Evolutionary conservation across 2,888 invertebrate genomes (phyloP).

Genomic region (Zaprionus lineosus): DNA sequence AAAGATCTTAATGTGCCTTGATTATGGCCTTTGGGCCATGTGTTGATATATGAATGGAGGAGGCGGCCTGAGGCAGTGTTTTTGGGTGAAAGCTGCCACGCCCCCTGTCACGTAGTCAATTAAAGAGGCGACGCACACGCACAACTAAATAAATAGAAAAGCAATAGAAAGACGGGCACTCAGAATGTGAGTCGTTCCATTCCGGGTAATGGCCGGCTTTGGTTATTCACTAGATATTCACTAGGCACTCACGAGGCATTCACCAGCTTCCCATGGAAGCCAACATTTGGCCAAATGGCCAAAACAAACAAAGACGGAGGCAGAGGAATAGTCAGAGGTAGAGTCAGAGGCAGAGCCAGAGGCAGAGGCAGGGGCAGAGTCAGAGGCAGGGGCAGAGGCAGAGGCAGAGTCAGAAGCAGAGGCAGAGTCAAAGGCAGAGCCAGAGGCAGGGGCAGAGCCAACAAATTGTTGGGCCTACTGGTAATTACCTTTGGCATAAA

Average conservation of each 20-base stretch:
- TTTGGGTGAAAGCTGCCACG: slow-evolving; percentile 44
- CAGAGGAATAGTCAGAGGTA: no score
- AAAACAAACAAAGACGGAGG: slow-evolving; percentile 44
- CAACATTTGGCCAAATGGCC: slow-evolving; percentile 21
- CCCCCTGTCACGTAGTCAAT: slow-evolving; percentile 59
- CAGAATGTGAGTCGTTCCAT: slow-evolving; percentile 25
- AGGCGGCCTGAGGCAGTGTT: slow-evolving; percentile 9
- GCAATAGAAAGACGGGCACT: slow-evolving; percentile 24
- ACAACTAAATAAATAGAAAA: slow-evolving; percentile 61
- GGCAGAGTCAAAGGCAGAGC: no score
- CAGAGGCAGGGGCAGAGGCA: no score
- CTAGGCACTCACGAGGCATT: no score
- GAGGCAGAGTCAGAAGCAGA: no score
- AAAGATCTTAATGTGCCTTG: slow-evolving; percentile 27
- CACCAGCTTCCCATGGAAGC: slow-evolving; percentile 39
- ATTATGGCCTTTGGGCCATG: slow-evolving; percentile 44
- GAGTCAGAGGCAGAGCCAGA: no score
- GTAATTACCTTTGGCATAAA: slow-evolving; percentile 58
- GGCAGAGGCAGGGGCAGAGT: no score
- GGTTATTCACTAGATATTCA: no score
- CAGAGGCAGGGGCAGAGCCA: no score
- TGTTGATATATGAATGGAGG: slow-evolving; percentile 14
- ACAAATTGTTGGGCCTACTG: slow-evolving; percentile 51
- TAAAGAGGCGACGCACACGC: slow-evolving; percentile 56
- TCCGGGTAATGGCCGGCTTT: slow-evolving; percentile 29